These are phyloP conservation scores for Pachycephus smyrnensis DNA, from an alignment of 2,888 invertebrate genomes.

Conservation along the genomic window DNA sequence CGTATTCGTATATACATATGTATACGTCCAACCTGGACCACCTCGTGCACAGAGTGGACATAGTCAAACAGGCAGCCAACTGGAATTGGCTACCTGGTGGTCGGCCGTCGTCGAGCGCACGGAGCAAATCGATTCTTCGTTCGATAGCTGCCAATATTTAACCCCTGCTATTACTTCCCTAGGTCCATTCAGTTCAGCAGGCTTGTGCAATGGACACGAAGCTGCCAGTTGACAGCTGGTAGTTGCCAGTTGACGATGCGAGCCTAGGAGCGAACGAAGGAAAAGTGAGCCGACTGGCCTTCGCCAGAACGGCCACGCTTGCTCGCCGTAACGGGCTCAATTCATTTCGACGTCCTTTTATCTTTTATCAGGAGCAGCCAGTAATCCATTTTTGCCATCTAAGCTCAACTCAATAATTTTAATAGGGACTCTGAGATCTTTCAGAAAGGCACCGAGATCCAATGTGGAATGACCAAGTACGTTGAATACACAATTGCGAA, in stretches of 20 bases:
- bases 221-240: neutral
- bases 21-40: neutral
- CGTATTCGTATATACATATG: neutral
- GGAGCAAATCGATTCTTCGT: neutral
- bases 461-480: neutral
- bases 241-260: slow-evolving; percentile 5
- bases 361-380: neutral
- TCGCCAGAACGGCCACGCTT: slow-evolving; percentile 41
- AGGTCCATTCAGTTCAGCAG: neutral
- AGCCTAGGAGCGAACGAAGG: slow-evolving; percentile 49
- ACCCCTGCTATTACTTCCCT: neutral
- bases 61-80: neutral
- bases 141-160: neutral
- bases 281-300: slow-evolving; percentile 58
- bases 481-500: too few species aligned
- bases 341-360: slow-evolving; percentile 22
- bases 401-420: neutral
- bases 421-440: neutral
- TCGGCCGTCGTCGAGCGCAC: neutral
- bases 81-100: neutral
- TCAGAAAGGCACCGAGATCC: neutral
- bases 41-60: neutral
- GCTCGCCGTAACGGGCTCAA: slow-evolving; percentile 23
- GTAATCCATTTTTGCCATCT: neutral
- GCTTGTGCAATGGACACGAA: neutral